Percentiles rank a stretch among this genome's conserved stretches.
Conservation (phyloP, 2,113 vertebrate species). For the Pelobates fuscus region DNA sequence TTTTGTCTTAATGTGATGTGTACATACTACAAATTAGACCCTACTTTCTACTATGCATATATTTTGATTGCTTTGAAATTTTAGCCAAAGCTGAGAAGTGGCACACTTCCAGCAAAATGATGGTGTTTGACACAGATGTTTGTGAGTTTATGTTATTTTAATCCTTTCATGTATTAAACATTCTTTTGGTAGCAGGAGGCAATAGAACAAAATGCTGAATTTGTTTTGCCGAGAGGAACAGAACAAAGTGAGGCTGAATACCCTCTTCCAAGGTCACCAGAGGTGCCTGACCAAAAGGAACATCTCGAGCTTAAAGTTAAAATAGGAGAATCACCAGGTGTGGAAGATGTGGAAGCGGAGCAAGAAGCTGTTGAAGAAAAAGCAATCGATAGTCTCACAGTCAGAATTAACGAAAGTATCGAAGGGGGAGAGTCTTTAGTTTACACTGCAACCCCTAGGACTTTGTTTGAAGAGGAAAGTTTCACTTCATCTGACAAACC, state of each 20-base stretch:
- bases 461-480: slow-evolving; percentile 59
- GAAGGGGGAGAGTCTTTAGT: slow-evolving; percentile 63
- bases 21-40: too few species aligned
- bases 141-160: too few species aligned
- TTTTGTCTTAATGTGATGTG: too few species aligned
- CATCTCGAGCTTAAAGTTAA: neutral
- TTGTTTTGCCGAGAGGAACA: neutral
- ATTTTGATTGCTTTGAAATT: too few species aligned
- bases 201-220: neutral
- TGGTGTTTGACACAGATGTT: too few species aligned
- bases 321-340: neutral
- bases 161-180: too few species aligned
- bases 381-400: neutral
- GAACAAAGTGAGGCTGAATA: neutral
- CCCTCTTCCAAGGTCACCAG: neutral
- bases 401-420: neutral
- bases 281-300: neutral
- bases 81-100: too few species aligned
- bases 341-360: neutral
- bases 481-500: slow-evolving; percentile 57
- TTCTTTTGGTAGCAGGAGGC: neutral
- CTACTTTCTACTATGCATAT: too few species aligned
- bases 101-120: too few species aligned
- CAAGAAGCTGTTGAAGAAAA: neutral
- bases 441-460: slow-evolving; percentile 63